phyloP scores from a whole-genome alignment of 1,140 invertebrate genomes.

The Piezodorus guildinii region DNA sequence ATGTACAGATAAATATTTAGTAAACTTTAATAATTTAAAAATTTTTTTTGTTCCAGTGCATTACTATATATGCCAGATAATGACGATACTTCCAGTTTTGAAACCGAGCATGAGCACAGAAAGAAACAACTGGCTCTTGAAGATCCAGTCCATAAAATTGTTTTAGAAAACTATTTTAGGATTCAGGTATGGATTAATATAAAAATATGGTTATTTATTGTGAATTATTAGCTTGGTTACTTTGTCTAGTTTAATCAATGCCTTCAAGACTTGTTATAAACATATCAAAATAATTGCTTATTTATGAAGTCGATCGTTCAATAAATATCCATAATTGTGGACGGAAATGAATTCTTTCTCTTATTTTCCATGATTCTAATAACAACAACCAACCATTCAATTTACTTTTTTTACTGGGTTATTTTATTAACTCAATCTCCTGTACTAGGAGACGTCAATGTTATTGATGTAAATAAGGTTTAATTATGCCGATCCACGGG shows the following conservation, averaged over 20 bases:
- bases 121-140: slow-evolving; percentile 44
- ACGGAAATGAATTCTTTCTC: background rate
- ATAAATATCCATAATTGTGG: background rate
- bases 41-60: slow-evolving; percentile 32
- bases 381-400: too few relatives aligned
- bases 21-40: background rate
- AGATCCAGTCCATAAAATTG: slow-evolving; percentile 60
- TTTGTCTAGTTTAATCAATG: background rate
- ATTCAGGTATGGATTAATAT: slow-evolving; percentile 40
- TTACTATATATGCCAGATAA: slow-evolving; percentile 36
- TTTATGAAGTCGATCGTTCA: background rate
- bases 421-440: too few relatives aligned
- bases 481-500: too few relatives aligned
- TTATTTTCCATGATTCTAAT: too few relatives aligned
- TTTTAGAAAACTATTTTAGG: slow-evolving; percentile 52
- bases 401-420: too few relatives aligned
- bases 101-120: slow-evolving; percentile 44
- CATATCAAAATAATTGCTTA: background rate
- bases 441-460: too few relatives aligned
- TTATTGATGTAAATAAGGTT: too few relatives aligned
- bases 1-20: background rate
- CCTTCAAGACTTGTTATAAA: background rate
- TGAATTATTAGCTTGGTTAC: background rate
- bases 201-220: background rate
- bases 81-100: slow-evolving; percentile 36